phyloP scores from a whole-genome alignment of 1,140 invertebrate species.

The Apis mellifera region Amel_HAv3.1 CM009932.2:12652001-12652500 shows the following conservation, averaged over 20 bases:
- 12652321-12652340: neutral
- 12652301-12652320: neutral
- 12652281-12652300: conserved; percentile 14
- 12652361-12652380: neutral
- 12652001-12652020: neutral
- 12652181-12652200: neutral
- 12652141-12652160: neutral
- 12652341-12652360: neutral
- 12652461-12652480: no score
- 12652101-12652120: neutral
- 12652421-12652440: no score
- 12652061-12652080: neutral
- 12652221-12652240: neutral
- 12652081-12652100: neutral
- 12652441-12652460: no score
- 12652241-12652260: neutral
- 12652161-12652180: neutral
- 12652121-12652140: neutral
- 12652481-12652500: no score
- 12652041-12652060: neutral
- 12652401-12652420: neutral
- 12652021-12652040: no score
- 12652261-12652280: neutral
- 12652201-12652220: neutral
- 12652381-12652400: no score